phyloP scores from a whole-genome alignment of 2,888 invertebrate species.

The Temnothorax unifasciatus region DNA sequence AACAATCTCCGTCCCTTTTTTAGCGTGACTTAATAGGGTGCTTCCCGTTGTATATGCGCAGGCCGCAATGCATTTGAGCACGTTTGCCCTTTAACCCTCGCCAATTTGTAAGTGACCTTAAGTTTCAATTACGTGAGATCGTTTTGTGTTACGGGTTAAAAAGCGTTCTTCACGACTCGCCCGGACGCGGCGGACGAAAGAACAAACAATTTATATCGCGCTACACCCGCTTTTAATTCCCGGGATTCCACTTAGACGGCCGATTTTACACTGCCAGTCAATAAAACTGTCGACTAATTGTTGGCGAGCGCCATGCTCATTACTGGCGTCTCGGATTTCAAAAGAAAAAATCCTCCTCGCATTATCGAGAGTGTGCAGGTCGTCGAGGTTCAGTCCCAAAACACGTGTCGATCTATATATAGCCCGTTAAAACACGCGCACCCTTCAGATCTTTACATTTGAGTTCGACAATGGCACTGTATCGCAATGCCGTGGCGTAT shows the following conservation, averaged over 20 bases:
- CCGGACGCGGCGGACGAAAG: conserved; percentile 10
- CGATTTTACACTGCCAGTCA: conserved; percentile 44
- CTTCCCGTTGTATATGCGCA: neutral
- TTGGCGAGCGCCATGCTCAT: conserved; percentile 35
- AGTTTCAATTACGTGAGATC: conserved; percentile 38
- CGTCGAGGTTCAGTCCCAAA: conserved; percentile 31
- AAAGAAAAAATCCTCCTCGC: conserved; percentile 49
- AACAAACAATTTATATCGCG: conserved; percentile 43
- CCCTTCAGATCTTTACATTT: conserved; percentile 17
- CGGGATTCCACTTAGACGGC: conserved; percentile 34
- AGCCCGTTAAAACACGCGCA: conserved; percentile 27
- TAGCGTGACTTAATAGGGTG: neutral
- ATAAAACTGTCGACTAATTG: conserved; percentile 54
- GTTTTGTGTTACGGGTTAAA: conserved; percentile 34
- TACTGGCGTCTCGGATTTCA: conserved; percentile 52
- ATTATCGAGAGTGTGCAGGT: conserved; percentile 44
- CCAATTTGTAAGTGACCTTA: conserved; percentile 41
- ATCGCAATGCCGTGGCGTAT: neutral
- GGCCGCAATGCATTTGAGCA: neutral
- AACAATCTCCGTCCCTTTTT: conserved; percentile 9
- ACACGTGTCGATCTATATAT: conserved; percentile 54
- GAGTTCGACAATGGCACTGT: conserved; percentile 19
- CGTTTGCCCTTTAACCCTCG: conserved; percentile 9
- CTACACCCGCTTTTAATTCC: conserved; percentile 42
- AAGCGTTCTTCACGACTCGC: conserved; percentile 21